phyloP scores from a whole-genome alignment of 2,888 invertebrate species.

The Drosophila anomelani region DNA sequence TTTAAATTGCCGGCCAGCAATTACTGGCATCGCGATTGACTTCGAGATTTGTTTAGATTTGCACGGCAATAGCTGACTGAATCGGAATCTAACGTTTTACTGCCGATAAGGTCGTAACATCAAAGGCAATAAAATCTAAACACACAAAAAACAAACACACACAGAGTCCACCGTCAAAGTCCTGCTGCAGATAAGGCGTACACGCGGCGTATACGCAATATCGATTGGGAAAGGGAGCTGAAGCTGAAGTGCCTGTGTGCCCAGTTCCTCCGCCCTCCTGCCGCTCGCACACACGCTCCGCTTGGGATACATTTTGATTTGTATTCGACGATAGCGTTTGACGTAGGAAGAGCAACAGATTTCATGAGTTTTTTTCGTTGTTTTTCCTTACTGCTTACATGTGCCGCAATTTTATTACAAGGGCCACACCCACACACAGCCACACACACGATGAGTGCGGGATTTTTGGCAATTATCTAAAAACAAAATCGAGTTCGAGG shows the following conservation, averaged over 20 bases:
- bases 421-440: conserved; percentile 32
- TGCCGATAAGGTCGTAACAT: conserved; percentile 72
- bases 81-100: conserved; percentile 65
- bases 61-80: conserved; percentile 43
- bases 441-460: conserved; percentile 32
- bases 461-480: conserved; percentile 48
- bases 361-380: conserved; percentile 32
- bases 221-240: conserved; percentile 56
- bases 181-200: conserved; percentile 49
- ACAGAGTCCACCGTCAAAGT: conserved; percentile 19
- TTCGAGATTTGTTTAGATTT: conserved; percentile 45
- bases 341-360: conserved; percentile 78
- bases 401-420: conserved; percentile 70
- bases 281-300: conserved; percentile 28
- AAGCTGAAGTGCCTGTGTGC: conserved; percentile 12
- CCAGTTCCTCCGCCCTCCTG: conserved; percentile 10
- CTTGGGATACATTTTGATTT: conserved; percentile 62
- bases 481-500: conserved; percentile 17
- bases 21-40: conserved; percentile 41
- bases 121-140: conserved; percentile 67
- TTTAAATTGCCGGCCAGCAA: conserved; percentile 39
- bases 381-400: conserved; percentile 51
- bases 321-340: conserved; percentile 67
- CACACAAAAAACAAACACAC: neutral
- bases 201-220: conserved; percentile 69